These are phyloP conservation scores for Chionodraco myersi DNA, from an alignment of 2,113 vertebrate genomes.

Conservation along the genomic window DNA sequence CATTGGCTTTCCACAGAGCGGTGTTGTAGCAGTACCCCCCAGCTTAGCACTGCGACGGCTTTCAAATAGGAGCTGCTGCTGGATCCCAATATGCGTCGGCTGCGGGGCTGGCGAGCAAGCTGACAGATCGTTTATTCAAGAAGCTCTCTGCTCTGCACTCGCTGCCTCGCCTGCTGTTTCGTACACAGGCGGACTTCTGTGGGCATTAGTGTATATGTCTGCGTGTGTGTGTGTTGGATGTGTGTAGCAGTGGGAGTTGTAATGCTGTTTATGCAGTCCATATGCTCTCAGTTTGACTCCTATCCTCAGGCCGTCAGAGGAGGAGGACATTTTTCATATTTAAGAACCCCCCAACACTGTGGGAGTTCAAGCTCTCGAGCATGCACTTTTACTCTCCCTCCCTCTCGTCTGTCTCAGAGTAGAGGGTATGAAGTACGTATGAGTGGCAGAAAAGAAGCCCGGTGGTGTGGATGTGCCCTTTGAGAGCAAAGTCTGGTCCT, in stretches of 20 bases:
- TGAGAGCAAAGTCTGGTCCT: constrained; percentile 79
- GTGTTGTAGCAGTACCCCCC: constrained; percentile 38
- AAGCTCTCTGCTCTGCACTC: constrained; percentile 40
- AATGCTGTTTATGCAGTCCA: constrained; percentile 74
- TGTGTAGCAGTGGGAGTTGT: constrained; percentile 58
- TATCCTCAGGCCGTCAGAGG: constrained; percentile 55
- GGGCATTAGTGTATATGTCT: constrained; percentile 25
- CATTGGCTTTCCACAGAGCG: constrained; percentile 62
- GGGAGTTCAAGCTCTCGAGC: constrained; percentile 46
- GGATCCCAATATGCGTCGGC: constrained; percentile 58
- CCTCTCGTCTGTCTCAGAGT: constrained; percentile 39
- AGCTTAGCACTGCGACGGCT: constrained; percentile 40
- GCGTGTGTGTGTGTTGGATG: constrained; percentile 24
- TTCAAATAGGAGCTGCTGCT: constrained; percentile 64
- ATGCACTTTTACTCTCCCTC: constrained; percentile 5
- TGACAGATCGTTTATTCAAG: constrained; percentile 70
- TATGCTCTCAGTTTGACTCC: constrained; percentile 66
- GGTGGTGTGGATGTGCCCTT: constrained; percentile 62
- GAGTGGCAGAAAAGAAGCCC: constrained; percentile 57
- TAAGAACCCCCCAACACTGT: constrained; percentile 62
- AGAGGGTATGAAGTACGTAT: constrained; percentile 78
- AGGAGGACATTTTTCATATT: constrained; percentile 75
- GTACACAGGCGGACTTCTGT: constrained; percentile 59
- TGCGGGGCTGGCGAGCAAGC: constrained; percentile 48
- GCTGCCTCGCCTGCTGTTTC: constrained; percentile 61